Evolutionary conservation across 2,888 invertebrate genomes (phyloP).

Genomic region (Molorchus minor): DNA sequence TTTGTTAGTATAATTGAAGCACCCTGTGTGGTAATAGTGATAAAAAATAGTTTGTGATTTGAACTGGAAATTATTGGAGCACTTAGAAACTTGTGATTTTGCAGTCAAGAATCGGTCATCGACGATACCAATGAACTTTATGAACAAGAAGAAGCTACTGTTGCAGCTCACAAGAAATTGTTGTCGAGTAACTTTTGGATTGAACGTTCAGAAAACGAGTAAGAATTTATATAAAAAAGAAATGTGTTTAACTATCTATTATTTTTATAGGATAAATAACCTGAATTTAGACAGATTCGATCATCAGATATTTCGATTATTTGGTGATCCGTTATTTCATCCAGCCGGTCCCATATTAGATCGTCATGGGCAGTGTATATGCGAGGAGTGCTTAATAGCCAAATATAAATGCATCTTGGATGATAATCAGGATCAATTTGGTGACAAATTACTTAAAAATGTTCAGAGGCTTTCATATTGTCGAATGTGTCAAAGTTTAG

Average conservation of each 20-base stretch:
- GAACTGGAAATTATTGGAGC: too few species aligned
- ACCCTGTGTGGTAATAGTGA: too few species aligned
- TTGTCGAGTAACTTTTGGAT: conserved; percentile 58
- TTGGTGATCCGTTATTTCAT: conserved; percentile 51
- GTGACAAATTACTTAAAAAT: conserved; percentile 34
- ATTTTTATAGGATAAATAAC: conserved; percentile 48
- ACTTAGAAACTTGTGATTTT: too few species aligned
- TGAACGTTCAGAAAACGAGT: conserved; percentile 53
- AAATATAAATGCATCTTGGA: conserved; percentile 51
- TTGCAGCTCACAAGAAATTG: conserved; percentile 52
- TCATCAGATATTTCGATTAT: conserved; percentile 53
- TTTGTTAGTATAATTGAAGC: background rate
- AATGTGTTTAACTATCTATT: conserved; percentile 5
- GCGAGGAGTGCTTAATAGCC: conserved; percentile 57
- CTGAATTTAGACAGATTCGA: conserved; percentile 53
- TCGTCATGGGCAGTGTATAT: conserved; percentile 56
- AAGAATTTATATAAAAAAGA: conserved; percentile 35
- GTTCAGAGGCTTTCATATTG: conserved; percentile 39
- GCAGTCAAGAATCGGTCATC: conserved; percentile 42
- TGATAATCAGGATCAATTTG: conserved; percentile 36
- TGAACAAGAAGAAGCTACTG: conserved; percentile 45
- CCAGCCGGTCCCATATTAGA: conserved; percentile 54
- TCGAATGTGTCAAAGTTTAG: conserved; percentile 39
- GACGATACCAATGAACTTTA: conserved; percentile 41
- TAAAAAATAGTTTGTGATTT: too few species aligned